Evolutionary conservation across 1,140 invertebrate genomes (phyloP).

Genomic region (Philaenus spumarius): DNA sequence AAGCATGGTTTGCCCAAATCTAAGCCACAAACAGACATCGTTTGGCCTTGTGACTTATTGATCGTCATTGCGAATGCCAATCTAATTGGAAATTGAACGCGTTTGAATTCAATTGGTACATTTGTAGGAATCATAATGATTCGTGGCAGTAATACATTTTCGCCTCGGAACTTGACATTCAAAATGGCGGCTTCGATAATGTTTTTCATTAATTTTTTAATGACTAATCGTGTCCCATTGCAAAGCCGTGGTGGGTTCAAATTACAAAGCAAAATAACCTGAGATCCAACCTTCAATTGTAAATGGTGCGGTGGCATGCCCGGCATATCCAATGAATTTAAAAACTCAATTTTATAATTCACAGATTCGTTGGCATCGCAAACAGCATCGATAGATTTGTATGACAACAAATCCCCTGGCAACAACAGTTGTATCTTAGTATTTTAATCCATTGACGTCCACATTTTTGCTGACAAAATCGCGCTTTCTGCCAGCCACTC

Average conservation of each 20-base stretch:
- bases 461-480: conserved; percentile 30
- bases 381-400: conserved; percentile 36
- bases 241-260: conserved; percentile 38
- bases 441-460: conserved; percentile 30
- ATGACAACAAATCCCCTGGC: conserved; percentile 21
- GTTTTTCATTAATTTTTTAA: conserved; percentile 35
- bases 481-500: conserved; percentile 28
- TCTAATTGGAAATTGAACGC: conserved; percentile 35
- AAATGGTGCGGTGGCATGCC: conserved; percentile 36
- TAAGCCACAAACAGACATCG: conserved; percentile 25
- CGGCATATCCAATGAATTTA: conserved; percentile 35
- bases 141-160: conserved; percentile 18
- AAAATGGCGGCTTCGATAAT: not conserved
- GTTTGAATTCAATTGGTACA: conserved; percentile 19
- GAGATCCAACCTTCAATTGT: conserved; percentile 36
- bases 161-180: conserved; percentile 9
- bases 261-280: conserved; percentile 39
- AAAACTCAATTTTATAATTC: conserved; percentile 39
- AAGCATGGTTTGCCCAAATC: conserved; percentile 31
- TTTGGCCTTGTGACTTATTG: too few relatives aligned
- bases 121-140: conserved; percentile 21
- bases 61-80: conserved; percentile 38
- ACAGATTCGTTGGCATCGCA: conserved; percentile 29
- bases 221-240: conserved; percentile 40
- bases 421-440: conserved; percentile 26